Evolutionary conservation across 2,888 invertebrate species (phyloP).

Genomic region (Drosophila macrospina): DNA sequence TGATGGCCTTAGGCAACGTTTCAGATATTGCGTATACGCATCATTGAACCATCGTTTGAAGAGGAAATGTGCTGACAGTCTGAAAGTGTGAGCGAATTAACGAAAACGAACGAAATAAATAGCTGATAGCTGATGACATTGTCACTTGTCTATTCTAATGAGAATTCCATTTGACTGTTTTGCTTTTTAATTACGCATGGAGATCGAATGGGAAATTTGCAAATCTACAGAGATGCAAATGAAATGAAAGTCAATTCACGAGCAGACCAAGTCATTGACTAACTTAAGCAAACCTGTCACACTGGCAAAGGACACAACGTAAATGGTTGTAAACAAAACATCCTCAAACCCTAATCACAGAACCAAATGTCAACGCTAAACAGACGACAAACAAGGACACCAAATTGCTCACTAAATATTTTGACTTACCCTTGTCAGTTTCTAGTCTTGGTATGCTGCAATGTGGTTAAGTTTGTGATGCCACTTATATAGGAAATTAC

Average conservation of each 20-base stretch:
- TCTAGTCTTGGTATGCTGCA: slow-evolving; percentile 11
- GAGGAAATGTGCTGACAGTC: neutral
- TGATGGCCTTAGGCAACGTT: slow-evolving; percentile 18
- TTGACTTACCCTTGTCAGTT: slow-evolving; percentile 41
- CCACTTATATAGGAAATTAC: slow-evolving; percentile 31
- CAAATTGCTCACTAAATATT: slow-evolving; percentile 48
- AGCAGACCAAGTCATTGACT: slow-evolving; percentile 15
- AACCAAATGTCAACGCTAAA: slow-evolving; percentile 35
- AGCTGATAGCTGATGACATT: slow-evolving; percentile 10
- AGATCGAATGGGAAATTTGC: neutral
- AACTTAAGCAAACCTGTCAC: slow-evolving; percentile 27
- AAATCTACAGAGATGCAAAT: neutral
- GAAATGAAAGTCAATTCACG: slow-evolving; percentile 1
- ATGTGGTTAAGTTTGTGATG: slow-evolving; percentile 28
- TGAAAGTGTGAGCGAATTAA: neutral
- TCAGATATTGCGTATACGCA: slow-evolving; percentile 34
- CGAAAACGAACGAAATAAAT: too few species aligned
- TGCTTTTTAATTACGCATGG: neutral
- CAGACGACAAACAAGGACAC: slow-evolving; percentile 23
- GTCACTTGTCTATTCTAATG: slow-evolving; percentile 2
- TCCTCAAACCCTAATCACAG: neutral
- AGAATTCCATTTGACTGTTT: neutral
- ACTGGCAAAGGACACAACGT: slow-evolving; percentile 15
- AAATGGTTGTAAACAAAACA: slow-evolving; percentile 13
- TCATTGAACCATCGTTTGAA: slow-evolving; percentile 26